phyloP scores from a whole-genome alignment of 2,888 invertebrate genomes.

The Brachylomia viminalis region DNA sequence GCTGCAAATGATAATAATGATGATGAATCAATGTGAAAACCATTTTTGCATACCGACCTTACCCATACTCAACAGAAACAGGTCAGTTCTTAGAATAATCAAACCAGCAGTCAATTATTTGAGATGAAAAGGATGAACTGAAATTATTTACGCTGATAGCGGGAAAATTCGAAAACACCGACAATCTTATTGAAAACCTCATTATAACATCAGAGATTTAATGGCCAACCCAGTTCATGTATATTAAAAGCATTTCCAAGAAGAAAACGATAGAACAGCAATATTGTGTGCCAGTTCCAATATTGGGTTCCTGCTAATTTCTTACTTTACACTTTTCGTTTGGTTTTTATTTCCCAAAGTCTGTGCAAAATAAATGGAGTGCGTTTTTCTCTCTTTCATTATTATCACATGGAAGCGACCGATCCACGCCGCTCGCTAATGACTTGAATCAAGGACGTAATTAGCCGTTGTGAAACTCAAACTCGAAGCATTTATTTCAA shows the following conservation, averaged over 20 bases:
- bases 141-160: neutral
- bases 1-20: too few relatives aligned
- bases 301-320: neutral
- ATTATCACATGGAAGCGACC: neutral
- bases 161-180: too few relatives aligned
- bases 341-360: neutral
- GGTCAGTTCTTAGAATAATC: too few relatives aligned
- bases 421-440: neutral
- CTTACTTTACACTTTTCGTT: neutral
- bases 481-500: too few relatives aligned
- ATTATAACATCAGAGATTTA: neutral
- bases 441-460: slow-evolving; percentile 22
- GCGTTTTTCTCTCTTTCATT: neutral
- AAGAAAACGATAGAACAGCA: neutral
- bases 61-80: too few relatives aligned
- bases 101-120: neutral
- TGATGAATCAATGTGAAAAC: too few relatives aligned
- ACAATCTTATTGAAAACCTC: neutral
- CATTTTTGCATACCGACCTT: neutral
- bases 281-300: neutral
- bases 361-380: neutral
- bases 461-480: too few relatives aligned
- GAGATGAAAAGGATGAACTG: neutral
- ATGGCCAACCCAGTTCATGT: neutral
- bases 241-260: neutral